These are phyloP conservation scores for Neodon shergylaensis DNA, from an alignment of 2,113 vertebrate genomes.

Conservation along the genomic window DNA sequence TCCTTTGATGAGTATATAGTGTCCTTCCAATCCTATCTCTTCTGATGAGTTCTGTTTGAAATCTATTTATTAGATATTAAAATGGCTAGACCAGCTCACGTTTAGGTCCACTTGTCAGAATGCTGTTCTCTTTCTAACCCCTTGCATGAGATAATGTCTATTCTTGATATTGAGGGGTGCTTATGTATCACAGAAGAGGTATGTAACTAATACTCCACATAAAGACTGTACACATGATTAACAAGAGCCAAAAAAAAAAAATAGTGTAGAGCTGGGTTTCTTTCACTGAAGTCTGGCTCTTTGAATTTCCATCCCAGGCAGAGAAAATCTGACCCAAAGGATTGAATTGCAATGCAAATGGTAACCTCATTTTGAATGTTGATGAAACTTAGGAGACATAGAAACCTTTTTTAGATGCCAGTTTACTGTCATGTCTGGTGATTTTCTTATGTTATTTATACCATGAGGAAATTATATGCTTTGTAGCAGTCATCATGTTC, in stretches of 20 bases:
- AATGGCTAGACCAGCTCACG: not conserved
- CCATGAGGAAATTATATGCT: not conserved
- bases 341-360: not conserved
- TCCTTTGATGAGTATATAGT: not conserved
- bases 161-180: not conserved
- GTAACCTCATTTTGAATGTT: not conserved
- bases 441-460: not conserved
- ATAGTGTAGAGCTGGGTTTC: not conserved
- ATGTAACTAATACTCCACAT: not conserved
- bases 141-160: not conserved
- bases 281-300: not conserved
- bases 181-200: not conserved
- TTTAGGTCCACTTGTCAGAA: not conserved
- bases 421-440: not conserved
- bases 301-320: not conserved
- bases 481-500: not conserved
- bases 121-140: not conserved
- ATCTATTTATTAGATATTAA: not conserved
- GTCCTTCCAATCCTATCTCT: not conserved
- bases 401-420: not conserved
- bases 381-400: not conserved
- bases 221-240: not conserved
- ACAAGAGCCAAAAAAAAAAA: not conserved
- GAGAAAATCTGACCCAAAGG: not conserved
- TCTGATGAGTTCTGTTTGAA: not conserved